Base-by-base conservation (phyloP, 2,113 vertebrate genomes). In the Chelonoidis abingdonii region DNA sequence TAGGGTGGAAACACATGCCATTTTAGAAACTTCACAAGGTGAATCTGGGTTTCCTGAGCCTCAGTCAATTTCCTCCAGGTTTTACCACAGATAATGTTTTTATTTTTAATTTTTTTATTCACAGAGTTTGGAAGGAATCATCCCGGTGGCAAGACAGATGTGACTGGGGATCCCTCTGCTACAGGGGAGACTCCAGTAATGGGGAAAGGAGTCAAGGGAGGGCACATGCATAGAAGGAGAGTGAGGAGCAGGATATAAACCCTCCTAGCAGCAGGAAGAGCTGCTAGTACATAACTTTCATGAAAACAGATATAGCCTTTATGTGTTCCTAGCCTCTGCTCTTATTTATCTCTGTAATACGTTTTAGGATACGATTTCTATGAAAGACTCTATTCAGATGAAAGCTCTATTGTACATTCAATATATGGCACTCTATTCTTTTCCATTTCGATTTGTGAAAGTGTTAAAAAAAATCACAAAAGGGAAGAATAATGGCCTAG, bases 391-490 rank as follows among this genome's bases (percentile, higher is more conserved):
- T 49, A 2, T 24, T 49, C 29, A 44, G 41, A 76, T 21, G 14
- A 16, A 57, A 89, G 11, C 17, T 0, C 0, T 17, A 65, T 24
- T 38, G 29, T 24, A 27, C 62, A 21, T 69, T 69, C 29, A 53
- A 92, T 94, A 57, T 27, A 59, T 27, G 29, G 8, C 12, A 59
- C 53, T 86, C 27, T 31, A 13, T 84, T 92, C 2, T 1, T 59
- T 91, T 89, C 69, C 6, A 24, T 14, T 82, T 54, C 80, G 59
- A 89, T 86, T 90, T 57, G 88, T 53, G 79, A 84, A 82, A 5
- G 4, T 69, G 93, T 27, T 41, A 7, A 83, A 89, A 95, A 72
- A 90, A 94, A 65, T 72, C 16, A 35, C 10, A 79, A 89, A 92
- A 95, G 59, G 7, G 1, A 49, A 87, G 86, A 92, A 80, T 93